A percentile compares a stretch with the other conserved stretches of the same genome.
Conservation (phyloP, 2,113 vertebrate species). For the Microtus oregoni region DNA sequence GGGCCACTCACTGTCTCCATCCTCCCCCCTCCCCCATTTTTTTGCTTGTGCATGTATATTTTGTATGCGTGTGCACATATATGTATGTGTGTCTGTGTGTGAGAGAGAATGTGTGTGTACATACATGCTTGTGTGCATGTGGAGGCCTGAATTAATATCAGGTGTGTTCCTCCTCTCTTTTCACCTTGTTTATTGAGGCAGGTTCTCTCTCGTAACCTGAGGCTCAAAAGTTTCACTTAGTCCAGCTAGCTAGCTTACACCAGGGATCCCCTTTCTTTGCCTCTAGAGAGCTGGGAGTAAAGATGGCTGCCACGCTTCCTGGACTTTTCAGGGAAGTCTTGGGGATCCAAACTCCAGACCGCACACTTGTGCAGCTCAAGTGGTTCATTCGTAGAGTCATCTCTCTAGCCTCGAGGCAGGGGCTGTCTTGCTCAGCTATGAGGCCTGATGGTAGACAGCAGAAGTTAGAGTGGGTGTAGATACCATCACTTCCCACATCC, state of each 20-base stretch:
- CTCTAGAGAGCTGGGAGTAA: background rate
- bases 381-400: background rate
- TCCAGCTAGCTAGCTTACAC: too few relatives aligned
- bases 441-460: background rate
- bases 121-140: background rate
- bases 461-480: background rate
- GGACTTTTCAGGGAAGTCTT: background rate
- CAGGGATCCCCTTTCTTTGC: too few relatives aligned
- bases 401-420: background rate
- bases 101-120: background rate
- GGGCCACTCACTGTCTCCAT: background rate
- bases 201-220: background rate
- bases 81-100: background rate
- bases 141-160: background rate
- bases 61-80: background rate
- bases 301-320: background rate
- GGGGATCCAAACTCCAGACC: background rate
- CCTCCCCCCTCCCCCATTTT: rapidly evolving
- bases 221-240: background rate
- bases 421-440: background rate
- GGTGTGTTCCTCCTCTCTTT: background rate
- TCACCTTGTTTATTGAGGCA: background rate
- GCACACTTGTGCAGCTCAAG: too few relatives aligned
- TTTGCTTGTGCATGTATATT: background rate
- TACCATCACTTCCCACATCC: background rate